A percentile compares a stretch with the other conserved stretches of the same genome.
Evolutionary conservation across 1,140 invertebrate genomes (phyloP).

Genomic region (Drosophila ohnishii): DNA sequence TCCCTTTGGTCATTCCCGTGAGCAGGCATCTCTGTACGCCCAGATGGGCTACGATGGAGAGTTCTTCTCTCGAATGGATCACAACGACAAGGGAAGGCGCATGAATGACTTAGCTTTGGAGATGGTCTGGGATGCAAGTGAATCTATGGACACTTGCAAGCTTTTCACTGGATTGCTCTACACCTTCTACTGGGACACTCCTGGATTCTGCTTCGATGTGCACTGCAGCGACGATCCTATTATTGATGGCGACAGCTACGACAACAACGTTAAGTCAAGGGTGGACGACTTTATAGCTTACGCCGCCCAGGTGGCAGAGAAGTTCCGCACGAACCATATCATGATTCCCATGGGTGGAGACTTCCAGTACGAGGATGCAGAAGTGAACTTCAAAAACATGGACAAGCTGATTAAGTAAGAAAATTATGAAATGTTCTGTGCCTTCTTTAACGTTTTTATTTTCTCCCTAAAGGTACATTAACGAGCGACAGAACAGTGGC

Average conservation of each 20-base stretch:
- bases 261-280: slow-evolving; percentile 88
- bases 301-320: slow-evolving; percentile 83
- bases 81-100: slow-evolving; percentile 90
- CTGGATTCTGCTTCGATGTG: slow-evolving; percentile 95
- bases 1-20: slow-evolving; percentile 95
- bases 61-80: slow-evolving; percentile 94
- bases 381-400: slow-evolving; percentile 93
- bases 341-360: slow-evolving; percentile 97
- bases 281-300: slow-evolving; percentile 86
- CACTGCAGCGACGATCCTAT: slow-evolving; percentile 93
- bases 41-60: slow-evolving; percentile 94
- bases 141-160: slow-evolving; percentile 85
- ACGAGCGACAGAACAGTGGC: slow-evolving; percentile 84
- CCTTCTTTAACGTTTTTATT: fast-evolving
- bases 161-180: slow-evolving; percentile 90
- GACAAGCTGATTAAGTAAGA: slow-evolving; percentile 94
- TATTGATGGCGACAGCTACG: slow-evolving; percentile 88
- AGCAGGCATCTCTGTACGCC: slow-evolving; percentile 93
- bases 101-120: slow-evolving; percentile 84
- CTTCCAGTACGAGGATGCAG: slow-evolving; percentile 94
- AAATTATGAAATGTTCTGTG: fast-evolving
- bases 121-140: slow-evolving; percentile 85
- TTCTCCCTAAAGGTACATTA: slow-evolving; percentile 12
- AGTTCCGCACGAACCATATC: slow-evolving; percentile 89
- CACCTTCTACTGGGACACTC: slow-evolving; percentile 92